Base-by-base conservation (phyloP, 2,113 vertebrate species). In the Plotosus lineatus region DNA sequence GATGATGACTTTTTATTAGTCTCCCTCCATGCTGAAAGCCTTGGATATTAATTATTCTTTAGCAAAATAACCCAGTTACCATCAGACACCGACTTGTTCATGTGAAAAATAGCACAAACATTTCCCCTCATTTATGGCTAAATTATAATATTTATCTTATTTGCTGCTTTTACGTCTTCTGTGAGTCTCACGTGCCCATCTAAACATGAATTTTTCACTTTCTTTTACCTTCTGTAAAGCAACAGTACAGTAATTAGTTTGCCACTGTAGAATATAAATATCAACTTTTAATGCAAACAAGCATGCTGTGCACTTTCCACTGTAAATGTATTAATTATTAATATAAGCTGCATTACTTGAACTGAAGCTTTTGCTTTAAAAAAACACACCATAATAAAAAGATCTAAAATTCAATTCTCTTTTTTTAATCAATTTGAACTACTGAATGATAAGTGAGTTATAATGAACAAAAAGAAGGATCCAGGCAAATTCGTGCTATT, bases 281-380 rank as follows among this genome's bases (percentile, higher is more conserved):
- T 44, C 26, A 71, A 31, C 68, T 21, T 23, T 21, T 6, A 11
- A 44, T 15, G 33, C 23, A n/a, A n/a, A 40, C 23, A 63, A 36
- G 60, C 19, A 63, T 1, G 1, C 60, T 38, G 60, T 63, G 15
- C 4, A 36, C 11, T n/a, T 38, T 66, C 12, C 15, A 3, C 6
- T 9, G 26, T 28, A n/a, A 21, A 4, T 72, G 68, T 50, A 72
- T 48, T 50, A 50, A 50, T 72, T 31, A 72, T 72, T 72, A 50
- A 72, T 23, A 72, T 33, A 31, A 21, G 44, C 50, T 33, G 17
- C 44, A 33, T 21, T 31, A 51, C 8, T 19, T 26, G 26, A 72
- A 72, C 51, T 21, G 33, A 51, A 50, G 17, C 44, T 6, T 50
- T 31, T 10, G 69, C 15, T 26, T 69, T 72, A 33, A n/a, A n/a